Evolutionary conservation across 1,140 invertebrate species (phyloP).

Genomic region (Drosophila novamexicana): DNA sequence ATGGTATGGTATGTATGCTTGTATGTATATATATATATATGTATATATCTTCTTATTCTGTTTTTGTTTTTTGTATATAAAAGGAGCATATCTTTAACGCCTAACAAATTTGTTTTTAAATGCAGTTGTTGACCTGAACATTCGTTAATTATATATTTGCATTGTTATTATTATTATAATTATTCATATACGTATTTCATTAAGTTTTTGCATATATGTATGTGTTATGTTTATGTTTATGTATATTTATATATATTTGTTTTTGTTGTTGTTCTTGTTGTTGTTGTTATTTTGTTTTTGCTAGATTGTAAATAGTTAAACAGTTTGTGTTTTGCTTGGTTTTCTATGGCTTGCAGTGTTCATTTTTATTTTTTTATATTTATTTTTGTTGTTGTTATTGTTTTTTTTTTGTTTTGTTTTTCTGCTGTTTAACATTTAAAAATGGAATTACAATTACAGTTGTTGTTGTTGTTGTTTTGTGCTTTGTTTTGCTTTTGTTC

Average conservation of each 20-base stretch:
- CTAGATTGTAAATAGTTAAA: conserved; percentile 52
- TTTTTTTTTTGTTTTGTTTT: conserved; percentile 35
- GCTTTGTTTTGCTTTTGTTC: conserved; percentile 28
- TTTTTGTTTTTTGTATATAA: conserved; percentile 57
- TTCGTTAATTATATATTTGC: conserved; percentile 47
- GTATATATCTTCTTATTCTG: conserved; percentile 39
- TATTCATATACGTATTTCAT: conserved; percentile 24
- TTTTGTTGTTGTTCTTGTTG: conserved; percentile 36
- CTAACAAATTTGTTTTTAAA: conserved; percentile 72
- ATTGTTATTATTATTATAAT: conserved; percentile 35
- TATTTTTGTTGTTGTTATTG: conserved; percentile 16
- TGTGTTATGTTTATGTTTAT: conserved; percentile 32
- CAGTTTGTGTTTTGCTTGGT: conserved; percentile 26
- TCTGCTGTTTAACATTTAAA: conserved; percentile 28
- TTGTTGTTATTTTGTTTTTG: conserved; percentile 24
- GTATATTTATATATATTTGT: conserved; percentile 18
- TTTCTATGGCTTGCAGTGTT: conserved; percentile 25
- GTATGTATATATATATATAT: conserved; percentile 41
- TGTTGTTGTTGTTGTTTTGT: conserved; percentile 32
- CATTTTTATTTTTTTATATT: not conserved
- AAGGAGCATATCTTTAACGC: conserved; percentile 67
- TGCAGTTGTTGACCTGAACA: conserved; percentile 82
- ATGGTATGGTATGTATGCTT: conserved; percentile 35
- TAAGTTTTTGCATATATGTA: conserved; percentile 24
- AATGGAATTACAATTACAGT: conserved; percentile 26